Evolutionary conservation across 2,113 vertebrate species (phyloP).

Genomic region (Rhagologus leucostigma): DNA sequence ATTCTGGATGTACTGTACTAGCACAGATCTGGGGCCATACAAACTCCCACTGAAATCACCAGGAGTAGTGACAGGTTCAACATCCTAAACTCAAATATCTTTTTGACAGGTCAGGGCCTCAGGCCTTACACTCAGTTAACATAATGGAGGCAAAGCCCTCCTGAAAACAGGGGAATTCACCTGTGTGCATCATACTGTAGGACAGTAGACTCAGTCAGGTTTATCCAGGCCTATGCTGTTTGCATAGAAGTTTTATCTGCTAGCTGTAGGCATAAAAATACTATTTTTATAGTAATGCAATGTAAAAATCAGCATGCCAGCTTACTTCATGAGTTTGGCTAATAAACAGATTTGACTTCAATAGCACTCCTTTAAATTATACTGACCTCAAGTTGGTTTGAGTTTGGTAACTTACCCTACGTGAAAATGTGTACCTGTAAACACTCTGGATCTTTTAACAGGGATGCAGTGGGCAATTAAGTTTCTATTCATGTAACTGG

Average conservation of each 20-base stretch:
- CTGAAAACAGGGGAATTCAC: neutral
- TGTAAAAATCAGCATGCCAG: neutral
- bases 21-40: neutral
- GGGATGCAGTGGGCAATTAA: rapidly evolving
- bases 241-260: neutral
- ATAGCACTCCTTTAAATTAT: neutral
- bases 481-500: neutral
- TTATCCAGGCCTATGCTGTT: neutral
- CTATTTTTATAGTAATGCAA: neutral
- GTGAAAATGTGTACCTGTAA: neutral
- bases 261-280: neutral
- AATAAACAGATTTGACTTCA: neutral
- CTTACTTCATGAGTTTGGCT: neutral
- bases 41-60: neutral
- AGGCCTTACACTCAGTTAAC: neutral
- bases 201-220: neutral
- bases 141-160: neutral
- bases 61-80: neutral
- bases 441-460: neutral
- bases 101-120: neutral
- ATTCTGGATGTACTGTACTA: neutral
- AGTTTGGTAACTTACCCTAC: neutral
- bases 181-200: neutral
- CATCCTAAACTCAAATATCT: neutral
- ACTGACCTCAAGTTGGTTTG: neutral